Evolutionary conservation across 64 coral and sea anemone species (phyloP).

Genomic region (Pachyseris speciosa): DNA sequence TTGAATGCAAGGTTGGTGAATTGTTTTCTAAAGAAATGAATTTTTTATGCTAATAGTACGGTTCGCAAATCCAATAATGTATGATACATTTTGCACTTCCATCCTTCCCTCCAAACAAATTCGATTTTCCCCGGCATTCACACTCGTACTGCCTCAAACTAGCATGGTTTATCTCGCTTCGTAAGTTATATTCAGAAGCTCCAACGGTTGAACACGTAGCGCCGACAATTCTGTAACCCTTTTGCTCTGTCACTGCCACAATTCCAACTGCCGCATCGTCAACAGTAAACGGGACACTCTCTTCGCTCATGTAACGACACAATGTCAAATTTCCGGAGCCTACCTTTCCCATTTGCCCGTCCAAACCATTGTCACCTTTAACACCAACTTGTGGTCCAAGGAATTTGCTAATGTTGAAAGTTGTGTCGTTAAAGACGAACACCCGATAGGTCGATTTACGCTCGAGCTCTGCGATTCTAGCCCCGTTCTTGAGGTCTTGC

Average conservation of each 20-base stretch:
- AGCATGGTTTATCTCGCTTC: not conserved
- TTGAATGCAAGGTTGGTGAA: too few relatives aligned
- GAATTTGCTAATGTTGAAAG: constrained; percentile 1
- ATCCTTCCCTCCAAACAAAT: not conserved
- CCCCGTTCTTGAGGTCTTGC: not conserved
- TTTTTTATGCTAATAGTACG: not conserved
- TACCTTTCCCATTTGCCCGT: constrained; percentile 1
- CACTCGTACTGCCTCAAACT: constrained; percentile 1
- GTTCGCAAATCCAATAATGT: constrained; percentile 56
- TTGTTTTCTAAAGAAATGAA: too few relatives aligned
- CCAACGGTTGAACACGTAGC: constrained; percentile 21
- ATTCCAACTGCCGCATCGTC: not conserved
- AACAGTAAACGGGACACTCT: not conserved
- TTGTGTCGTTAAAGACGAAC: constrained; percentile 11
- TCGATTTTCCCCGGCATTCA: constrained; percentile 37
- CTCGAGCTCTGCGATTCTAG: constrained; percentile 2
- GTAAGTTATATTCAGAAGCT: constrained; percentile 44
- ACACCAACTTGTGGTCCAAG: not conserved
- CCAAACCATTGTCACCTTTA: not conserved
- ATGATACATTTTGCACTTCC: not conserved
- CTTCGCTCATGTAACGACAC: constrained; percentile 12
- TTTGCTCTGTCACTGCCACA: not conserved
- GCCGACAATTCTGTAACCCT: constrained; percentile 32
- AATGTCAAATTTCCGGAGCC: constrained; percentile 32
- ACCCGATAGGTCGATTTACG: not conserved